A percentile compares a stretch with the other conserved stretches of the same genome.
phyloP scores from a whole-genome alignment of 2,113 vertebrate genomes.

The Fregetta grallaria region DNA sequence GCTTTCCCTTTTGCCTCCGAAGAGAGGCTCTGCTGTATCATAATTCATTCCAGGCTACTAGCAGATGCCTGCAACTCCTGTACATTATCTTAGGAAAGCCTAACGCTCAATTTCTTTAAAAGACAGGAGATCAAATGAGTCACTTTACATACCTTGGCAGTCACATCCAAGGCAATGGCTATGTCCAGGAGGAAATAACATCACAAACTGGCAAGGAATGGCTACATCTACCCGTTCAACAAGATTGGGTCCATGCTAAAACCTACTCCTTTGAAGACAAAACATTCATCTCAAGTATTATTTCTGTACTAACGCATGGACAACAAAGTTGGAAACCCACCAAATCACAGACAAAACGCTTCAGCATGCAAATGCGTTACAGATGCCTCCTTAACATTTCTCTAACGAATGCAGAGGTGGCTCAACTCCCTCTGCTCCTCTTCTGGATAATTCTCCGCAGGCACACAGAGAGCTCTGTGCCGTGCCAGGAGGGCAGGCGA shows the following conservation, averaged over 20 bases:
- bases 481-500: accelerated
- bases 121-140: conserved; percentile 7
- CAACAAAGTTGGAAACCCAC: neutral
- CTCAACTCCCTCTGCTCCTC: neutral
- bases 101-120: neutral
- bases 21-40: neutral
- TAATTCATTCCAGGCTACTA: neutral
- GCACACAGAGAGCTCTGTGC: neutral
- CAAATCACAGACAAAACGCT: neutral
- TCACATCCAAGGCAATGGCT: neutral
- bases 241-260: neutral
- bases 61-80: neutral
- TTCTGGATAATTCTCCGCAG: conserved; percentile 22
- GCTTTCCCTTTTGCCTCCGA: neutral
- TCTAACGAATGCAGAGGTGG: neutral
- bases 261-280: neutral
- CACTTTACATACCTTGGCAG: conserved; percentile 5
- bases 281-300: neutral
- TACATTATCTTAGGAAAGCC: neutral
- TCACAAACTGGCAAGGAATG: neutral
- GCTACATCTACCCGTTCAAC: neutral
- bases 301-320: neutral
- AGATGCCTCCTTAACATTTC: neutral
- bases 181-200: conserved; percentile 18
- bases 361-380: neutral